These are phyloP conservation scores for Sesamia inferens DNA, from an alignment of 2,888 invertebrate genomes.

Conservation along the genomic window DNA sequence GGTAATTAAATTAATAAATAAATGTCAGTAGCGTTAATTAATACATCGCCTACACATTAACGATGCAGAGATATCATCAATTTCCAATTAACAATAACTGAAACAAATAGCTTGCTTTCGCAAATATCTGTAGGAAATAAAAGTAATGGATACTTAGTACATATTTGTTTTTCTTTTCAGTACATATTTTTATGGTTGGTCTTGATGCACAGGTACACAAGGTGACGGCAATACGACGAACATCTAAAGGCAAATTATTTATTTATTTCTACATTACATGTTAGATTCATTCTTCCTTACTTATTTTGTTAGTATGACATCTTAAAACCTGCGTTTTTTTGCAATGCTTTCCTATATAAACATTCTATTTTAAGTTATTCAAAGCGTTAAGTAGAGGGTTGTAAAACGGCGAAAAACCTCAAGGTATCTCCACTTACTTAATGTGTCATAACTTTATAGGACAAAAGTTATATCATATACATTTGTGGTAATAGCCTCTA, in stretches of 20 bases:
- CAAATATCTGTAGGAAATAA: neutral
- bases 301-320: neutral
- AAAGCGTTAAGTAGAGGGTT: constrained; percentile 53
- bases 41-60: constrained; percentile 2
- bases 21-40: constrained; percentile 15
- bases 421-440: constrained; percentile 51
- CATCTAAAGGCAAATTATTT: too few species aligned
- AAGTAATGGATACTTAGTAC: too few species aligned
- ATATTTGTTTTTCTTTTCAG: too few species aligned
- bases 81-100: constrained; percentile 6
- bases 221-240: too few species aligned
- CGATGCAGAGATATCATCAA: constrained; percentile 5
- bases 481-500: constrained; percentile 33
- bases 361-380: constrained; percentile 56
- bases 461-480: constrained; percentile 56
- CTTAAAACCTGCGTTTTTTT: neutral
- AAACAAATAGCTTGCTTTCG: neutral
- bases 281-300: too few species aligned
- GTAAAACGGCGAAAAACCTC: constrained; percentile 55
- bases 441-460: constrained; percentile 64
- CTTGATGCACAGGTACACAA: too few species aligned
- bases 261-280: too few species aligned
- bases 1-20: neutral
- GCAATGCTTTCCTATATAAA: constrained; percentile 12
- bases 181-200: too few species aligned